A percentile compares a stretch with the other conserved stretches of the same genome.
phyloP scores from a whole-genome alignment of 2,888 invertebrate species.

The Antheraea assamensis region DNA sequence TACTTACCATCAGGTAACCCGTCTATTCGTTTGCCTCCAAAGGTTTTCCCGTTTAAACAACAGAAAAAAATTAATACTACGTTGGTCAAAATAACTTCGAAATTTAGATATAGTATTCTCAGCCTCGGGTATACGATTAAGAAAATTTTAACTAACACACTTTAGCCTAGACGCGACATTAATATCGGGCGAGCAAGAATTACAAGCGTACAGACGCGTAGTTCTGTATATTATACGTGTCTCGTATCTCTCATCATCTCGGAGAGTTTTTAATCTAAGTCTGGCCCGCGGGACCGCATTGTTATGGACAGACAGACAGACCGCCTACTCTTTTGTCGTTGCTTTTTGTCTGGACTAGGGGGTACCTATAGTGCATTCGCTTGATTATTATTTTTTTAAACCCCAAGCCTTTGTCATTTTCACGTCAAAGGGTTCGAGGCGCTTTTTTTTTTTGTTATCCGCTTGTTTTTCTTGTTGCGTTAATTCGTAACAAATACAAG shows the following conservation, averaged over 20 bases:
- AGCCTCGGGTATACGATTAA: too few species aligned
- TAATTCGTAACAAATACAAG: background rate
- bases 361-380: conserved; percentile 12
- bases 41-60: too few species aligned
- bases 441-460: background rate
- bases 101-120: too few species aligned
- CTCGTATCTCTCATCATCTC: conserved; percentile 21
- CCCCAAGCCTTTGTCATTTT: background rate
- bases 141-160: too few species aligned
- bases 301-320: conserved; percentile 47
- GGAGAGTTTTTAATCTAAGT: conserved; percentile 44
- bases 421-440: conserved; percentile 1
- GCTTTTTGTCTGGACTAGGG: conserved; percentile 12
- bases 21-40: too few species aligned
- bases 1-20: too few species aligned
- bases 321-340: conserved; percentile 29
- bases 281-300: conserved; percentile 49
- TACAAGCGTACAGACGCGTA: background rate
- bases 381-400: conserved; percentile 16
- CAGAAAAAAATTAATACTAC: too few species aligned
- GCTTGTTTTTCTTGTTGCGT: background rate
- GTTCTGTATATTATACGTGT: background rate
- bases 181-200: background rate
- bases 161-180: too few species aligned
- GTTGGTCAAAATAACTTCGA: too few species aligned